Evolutionary conservation across 2,113 vertebrate genomes (phyloP).

Genomic region (Bos taurus): ARS-UCD2.0 NC_037331.1:33184001-33184500

Average conservation of each 20-base stretch:
- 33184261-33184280: too few relatives aligned
- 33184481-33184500: not conserved
- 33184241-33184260: too few relatives aligned
- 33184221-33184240: too few relatives aligned
- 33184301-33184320: too few relatives aligned
- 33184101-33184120: too few relatives aligned
- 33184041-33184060: not conserved
- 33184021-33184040: not conserved
- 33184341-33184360: not conserved
- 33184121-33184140: too few relatives aligned
- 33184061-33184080: not conserved
- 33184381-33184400: not conserved
- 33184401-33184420: not conserved
- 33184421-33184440: not conserved
- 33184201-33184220: too few relatives aligned
- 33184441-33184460: not conserved
- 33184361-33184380: not conserved
- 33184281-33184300: too few relatives aligned
- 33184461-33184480: not conserved
- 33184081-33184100: not conserved
- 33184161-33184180: too few relatives aligned
- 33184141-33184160: too few relatives aligned
- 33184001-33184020: not conserved
- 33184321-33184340: not conserved
- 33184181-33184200: too few relatives aligned